Percentiles rank a stretch among this genome's conserved stretches.
These are phyloP conservation scores for Nephrocerus scutellatus DNA, from an alignment of 2,888 invertebrate species.

Conservation along the genomic window DNA sequence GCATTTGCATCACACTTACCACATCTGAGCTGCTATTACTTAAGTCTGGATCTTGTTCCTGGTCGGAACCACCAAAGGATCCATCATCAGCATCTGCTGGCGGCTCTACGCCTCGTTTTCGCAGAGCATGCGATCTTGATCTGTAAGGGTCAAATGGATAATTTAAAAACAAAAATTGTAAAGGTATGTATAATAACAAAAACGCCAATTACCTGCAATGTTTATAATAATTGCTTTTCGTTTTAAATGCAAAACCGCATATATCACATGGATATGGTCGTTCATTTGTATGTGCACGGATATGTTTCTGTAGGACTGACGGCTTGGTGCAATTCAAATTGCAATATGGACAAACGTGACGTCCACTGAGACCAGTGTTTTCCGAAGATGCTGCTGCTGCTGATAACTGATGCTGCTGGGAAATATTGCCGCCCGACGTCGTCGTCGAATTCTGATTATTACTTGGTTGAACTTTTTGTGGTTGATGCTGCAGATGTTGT, in stretches of 20 bases:
- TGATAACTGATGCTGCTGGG: too few relatives aligned
- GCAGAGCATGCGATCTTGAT: slow-evolving; percentile 64
- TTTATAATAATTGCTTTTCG: slow-evolving; percentile 87
- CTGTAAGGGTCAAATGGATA: slow-evolving; percentile 39
- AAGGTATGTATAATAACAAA: too few relatives aligned
- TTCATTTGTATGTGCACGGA: slow-evolving; percentile 88
- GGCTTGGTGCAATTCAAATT: slow-evolving; percentile 86
- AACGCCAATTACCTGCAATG: slow-evolving; percentile 56
- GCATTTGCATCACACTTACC: slow-evolving; percentile 26
- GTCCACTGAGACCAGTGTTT: slow-evolving; percentile 47
- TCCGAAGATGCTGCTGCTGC: slow-evolving; percentile 8
- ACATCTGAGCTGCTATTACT: slow-evolving; percentile 47
- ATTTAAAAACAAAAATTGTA: too few relatives aligned
- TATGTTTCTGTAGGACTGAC: slow-evolving; percentile 88
- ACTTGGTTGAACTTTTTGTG: too few relatives aligned
- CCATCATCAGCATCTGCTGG: slow-evolving; percentile 55
- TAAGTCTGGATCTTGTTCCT: slow-evolving; percentile 52
- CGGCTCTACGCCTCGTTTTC: slow-evolving; percentile 55
- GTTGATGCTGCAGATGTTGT: too few relatives aligned
- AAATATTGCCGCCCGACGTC: too few relatives aligned
- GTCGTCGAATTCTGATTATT: too few relatives aligned
- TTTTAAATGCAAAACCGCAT: slow-evolving; percentile 90
- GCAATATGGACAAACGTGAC: slow-evolving; percentile 82
- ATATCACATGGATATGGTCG: slow-evolving; percentile 83
- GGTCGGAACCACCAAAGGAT: slow-evolving; percentile 55